Base-by-base conservation (phyloP, 2,113 vertebrate genomes). In the Pampusana beccarii region DNA sequence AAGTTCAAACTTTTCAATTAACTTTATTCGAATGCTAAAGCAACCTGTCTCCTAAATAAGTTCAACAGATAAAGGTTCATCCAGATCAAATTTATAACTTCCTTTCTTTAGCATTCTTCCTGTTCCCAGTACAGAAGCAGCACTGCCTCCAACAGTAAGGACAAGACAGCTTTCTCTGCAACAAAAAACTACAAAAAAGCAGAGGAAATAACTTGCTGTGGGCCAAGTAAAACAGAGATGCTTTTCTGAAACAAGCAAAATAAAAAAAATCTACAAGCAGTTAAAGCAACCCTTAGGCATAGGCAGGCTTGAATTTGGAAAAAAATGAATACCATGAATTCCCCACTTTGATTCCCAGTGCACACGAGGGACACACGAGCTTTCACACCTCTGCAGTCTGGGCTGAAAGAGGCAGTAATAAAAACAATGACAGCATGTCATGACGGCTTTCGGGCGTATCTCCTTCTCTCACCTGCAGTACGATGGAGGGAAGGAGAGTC, bases 321-420 rank as follows among this genome's bases (percentile, higher is more conserved):
- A 85, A 85, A 82, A 74, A 48, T 26, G 60, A 74, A 54, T 70
- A 62, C 23, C 11, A 33, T 16, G 2, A 3, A 4, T 80, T 88
- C 10, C 31, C 21, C 10, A 34, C 26, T 84, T 64, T 38, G 21
- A 73, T 86, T 81, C 11, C n/a, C 54, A 73, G n/a, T 34, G 26
- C n/a, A 36, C 24, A 23, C 0, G 0, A 75, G 13, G 51, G 29
- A 31, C 60, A 7, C 18, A 36, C 21, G 42, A 91, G 42, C 11
- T 57, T 67, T 71, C 12, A 9, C 7, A 19, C 31, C 11, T 57
- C 53, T 61, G 34, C 48, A 48, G 42, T 36, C 18, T 85, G 44
- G 16, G 26, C 42, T 67, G 73, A 48, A 67, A 61, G 54, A 80
- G 20, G 4, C 20, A 6, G 33, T 38, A 31, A 80, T 16, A 21